phyloP scores from a whole-genome alignment of 2,113 vertebrate species.

The Lophotis ruficrista region DNA sequence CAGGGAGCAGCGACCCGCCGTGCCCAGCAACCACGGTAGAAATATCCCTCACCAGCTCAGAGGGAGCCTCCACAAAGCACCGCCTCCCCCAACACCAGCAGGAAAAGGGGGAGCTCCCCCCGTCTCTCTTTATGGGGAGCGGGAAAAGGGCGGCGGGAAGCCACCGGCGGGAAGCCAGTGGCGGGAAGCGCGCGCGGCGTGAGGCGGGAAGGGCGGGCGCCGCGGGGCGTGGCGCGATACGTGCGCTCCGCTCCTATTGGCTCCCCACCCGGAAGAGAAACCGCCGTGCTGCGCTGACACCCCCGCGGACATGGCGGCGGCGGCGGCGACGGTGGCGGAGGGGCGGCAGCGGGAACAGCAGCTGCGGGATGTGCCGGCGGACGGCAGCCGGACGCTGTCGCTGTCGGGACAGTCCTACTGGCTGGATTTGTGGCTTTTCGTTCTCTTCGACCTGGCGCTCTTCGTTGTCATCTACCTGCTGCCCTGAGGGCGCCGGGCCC shows the following conservation, averaged over 20 bases:
- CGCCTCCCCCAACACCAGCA: accelerated
- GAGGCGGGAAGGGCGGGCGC: no score
- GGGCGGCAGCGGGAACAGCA: not conserved
- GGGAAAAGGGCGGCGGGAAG: no score
- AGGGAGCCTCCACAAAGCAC: accelerated
- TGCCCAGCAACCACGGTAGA: not conserved
- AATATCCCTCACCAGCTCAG: accelerated
- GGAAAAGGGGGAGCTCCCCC: accelerated
- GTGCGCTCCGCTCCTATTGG: conserved; percentile 4
- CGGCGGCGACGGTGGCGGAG: not conserved
- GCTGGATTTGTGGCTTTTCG: conserved; percentile 88
- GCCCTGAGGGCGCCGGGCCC: conserved; percentile 58
- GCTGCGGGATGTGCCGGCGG: not conserved
- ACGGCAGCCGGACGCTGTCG: not conserved
- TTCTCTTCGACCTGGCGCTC: conserved; percentile 81
- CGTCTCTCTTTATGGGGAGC: no score
- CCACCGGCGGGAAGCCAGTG: no score
- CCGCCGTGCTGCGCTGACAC: accelerated
- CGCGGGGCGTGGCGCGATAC: not conserved
- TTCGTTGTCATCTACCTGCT: conserved; percentile 83
- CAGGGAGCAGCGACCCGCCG: not conserved
- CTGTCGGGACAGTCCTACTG: conserved; percentile 87
- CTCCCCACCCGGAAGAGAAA: not conserved
- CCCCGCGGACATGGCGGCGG: not conserved
- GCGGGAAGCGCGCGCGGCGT: no score